phyloP scores from a whole-genome alignment of 2,888 invertebrate species.

The Dryocosmus kuriphilus region DNA sequence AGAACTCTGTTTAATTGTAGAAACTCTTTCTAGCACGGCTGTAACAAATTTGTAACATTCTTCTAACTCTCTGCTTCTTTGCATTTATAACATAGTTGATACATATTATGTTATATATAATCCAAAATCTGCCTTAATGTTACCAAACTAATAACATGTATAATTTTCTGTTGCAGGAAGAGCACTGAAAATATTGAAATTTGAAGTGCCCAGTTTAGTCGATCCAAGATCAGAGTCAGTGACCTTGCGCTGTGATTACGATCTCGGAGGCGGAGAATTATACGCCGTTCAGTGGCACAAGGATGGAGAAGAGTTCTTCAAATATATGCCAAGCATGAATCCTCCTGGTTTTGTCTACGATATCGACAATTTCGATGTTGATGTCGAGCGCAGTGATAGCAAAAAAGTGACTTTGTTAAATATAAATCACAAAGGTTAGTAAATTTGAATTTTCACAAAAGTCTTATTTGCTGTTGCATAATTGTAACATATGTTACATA shows the following conservation, averaged over 20 bases:
- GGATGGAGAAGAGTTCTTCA: slow-evolving; percentile 70
- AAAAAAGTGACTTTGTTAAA: slow-evolving; percentile 64
- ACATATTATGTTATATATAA: too few species aligned
- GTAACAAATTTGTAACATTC: not conserved
- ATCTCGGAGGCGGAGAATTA: slow-evolving; percentile 67
- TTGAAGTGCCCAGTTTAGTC: slow-evolving; percentile 70
- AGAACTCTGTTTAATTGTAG: too few species aligned
- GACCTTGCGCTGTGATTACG: slow-evolving; percentile 69
- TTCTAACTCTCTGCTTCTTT: not conserved
- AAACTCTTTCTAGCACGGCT: not conserved
- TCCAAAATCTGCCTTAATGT: not conserved
- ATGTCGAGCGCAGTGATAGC: slow-evolving; percentile 68
- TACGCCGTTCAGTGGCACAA: slow-evolving; percentile 75
- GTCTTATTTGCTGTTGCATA: too few species aligned
- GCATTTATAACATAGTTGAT: not conserved
- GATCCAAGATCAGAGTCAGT: slow-evolving; percentile 71
- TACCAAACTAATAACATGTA: not conserved
- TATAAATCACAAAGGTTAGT: slow-evolving; percentile 62
- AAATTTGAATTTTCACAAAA: not conserved
- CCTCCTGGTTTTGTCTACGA: slow-evolving; percentile 61
- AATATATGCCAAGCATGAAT: slow-evolving; percentile 66
- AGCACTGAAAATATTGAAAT: slow-evolving; percentile 60
- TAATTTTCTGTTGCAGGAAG: slow-evolving; percentile 59
- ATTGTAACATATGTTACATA: too few species aligned
- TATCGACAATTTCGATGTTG: slow-evolving; percentile 66